These are phyloP conservation scores for Mamestra brassicae DNA, from an alignment of 2,888 invertebrate species.

Conservation along the genomic window DNA sequence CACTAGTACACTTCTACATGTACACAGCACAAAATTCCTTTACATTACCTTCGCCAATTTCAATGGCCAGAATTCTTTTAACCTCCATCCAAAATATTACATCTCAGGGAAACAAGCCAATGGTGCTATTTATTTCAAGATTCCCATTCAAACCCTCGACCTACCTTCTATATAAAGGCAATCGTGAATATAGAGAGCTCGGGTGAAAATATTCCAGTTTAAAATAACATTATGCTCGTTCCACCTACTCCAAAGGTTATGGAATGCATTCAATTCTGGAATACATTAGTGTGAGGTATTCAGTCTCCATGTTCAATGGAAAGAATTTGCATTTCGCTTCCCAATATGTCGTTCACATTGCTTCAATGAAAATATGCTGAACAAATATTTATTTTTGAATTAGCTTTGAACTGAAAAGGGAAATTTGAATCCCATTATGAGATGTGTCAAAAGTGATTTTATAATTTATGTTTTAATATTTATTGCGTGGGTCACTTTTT, in stretches of 20 bases:
- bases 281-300: conserved; percentile 60
- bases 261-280: conserved; percentile 51
- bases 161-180: conserved; percentile 14
- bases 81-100: conserved; percentile 26
- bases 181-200: conserved; percentile 31
- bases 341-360: conserved; percentile 50
- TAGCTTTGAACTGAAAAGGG: conserved; percentile 7
- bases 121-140: conserved; percentile 42
- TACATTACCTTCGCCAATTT: background rate
- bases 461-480: background rate
- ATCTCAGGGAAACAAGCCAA: conserved; percentile 30
- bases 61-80: conserved; percentile 7
- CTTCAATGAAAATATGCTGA: conserved; percentile 48
- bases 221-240: conserved; percentile 54
- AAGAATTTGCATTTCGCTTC: conserved; percentile 54
- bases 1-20: too few relatives aligned
- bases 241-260: conserved; percentile 49
- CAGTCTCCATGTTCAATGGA: conserved; percentile 55
- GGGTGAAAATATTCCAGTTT: conserved; percentile 48
- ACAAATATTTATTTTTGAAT: conserved; percentile 43
- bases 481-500: background rate
- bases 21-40: background rate
- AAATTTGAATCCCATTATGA: conserved; percentile 13
- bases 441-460: conserved; percentile 14
- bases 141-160: conserved; percentile 26